phyloP scores from a whole-genome alignment of 1,140 invertebrate species.

The Drosophila nannoptera region DNA sequence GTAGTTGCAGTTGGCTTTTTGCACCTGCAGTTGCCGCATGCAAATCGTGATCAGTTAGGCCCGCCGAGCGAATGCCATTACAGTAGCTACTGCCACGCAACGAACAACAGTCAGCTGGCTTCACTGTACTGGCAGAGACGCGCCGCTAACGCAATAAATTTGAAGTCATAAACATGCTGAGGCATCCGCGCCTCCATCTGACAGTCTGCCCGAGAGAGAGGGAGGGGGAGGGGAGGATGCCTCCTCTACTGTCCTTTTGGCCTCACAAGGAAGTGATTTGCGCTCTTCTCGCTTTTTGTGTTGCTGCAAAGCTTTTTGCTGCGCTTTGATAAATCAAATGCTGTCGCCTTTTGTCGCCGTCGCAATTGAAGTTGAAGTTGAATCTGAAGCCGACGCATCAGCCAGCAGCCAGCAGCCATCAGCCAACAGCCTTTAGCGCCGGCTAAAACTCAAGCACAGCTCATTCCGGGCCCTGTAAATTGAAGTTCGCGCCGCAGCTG shows the following conservation, averaged over 20 bases:
- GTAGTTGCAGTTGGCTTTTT: slow-evolving; percentile 14
- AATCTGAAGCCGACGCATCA: slow-evolving; percentile 11
- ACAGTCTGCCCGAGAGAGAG: not conserved
- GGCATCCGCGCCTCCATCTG: not conserved
- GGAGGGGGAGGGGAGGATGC: not conserved
- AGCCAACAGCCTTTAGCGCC: slow-evolving; percentile 26
- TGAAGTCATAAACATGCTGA: slow-evolving; percentile 47
- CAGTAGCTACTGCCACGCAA: not conserved
- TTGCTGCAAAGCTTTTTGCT: slow-evolving; percentile 50
- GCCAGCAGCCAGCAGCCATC: slow-evolving; percentile 9
- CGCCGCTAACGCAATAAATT: slow-evolving; percentile 48
- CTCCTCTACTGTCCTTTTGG: slow-evolving; percentile 26
- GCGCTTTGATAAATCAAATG: slow-evolving; percentile 64
- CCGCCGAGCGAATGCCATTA: not conserved
- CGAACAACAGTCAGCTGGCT: not conserved
- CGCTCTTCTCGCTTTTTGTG: slow-evolving; percentile 43
- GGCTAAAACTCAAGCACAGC: slow-evolving; percentile 55
- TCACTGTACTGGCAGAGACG: slow-evolving; percentile 1
- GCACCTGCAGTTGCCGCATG: not conserved
- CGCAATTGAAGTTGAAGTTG: slow-evolving; percentile 32
- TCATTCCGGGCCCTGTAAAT: slow-evolving; percentile 65
- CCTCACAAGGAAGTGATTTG: slow-evolving; percentile 61
- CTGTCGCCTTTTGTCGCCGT: slow-evolving; percentile 35
- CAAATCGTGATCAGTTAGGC: not conserved
- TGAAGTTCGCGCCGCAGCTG: slow-evolving; percentile 63